Percentiles rank a stretch among this genome's conserved stretches.
Conservation (phyloP, 2,113 vertebrate genomes). For the Eolophus roseicapilla region DNA sequence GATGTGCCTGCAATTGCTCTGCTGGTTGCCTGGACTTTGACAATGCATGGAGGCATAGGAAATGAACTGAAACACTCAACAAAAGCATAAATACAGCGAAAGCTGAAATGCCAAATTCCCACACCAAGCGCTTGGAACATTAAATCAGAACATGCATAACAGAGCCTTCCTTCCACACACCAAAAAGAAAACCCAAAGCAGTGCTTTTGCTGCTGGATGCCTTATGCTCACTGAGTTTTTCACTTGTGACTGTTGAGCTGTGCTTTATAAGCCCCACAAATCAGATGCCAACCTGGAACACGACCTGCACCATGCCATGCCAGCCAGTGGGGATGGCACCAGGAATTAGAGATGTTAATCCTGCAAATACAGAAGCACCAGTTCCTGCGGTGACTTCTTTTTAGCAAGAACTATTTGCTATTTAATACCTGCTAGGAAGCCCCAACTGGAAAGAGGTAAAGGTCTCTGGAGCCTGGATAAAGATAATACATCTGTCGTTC, state of each 20-base stretch:
- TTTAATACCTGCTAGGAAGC: neutral
- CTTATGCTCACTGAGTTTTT: neutral
- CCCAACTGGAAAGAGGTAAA: neutral
- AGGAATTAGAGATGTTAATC: neutral
- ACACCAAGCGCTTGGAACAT: neutral
- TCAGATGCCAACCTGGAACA: neutral
- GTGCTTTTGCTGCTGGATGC: neutral
- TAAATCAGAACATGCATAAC: neutral
- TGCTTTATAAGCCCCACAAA: neutral
- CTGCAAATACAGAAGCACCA: neutral
- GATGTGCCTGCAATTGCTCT: neutral
- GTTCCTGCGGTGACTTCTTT: fast-evolving
- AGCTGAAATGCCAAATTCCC: neutral
- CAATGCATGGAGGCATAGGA: neutral
- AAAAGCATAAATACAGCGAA: neutral
- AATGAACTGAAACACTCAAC: neutral
- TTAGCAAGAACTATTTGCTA: neutral
- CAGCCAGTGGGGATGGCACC: neutral
- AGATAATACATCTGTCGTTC: neutral
- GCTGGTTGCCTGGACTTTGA: neutral
- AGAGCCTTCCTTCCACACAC: neutral
- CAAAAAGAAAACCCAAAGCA: neutral
- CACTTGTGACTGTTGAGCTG: neutral
- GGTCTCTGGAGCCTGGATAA: neutral
- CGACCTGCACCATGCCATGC: fast-evolving